Evolutionary conservation across 2,888 invertebrate genomes (phyloP), one percentile per base, ranked within the genome.

Genomic region (Plemyria rubiginata): DNA sequence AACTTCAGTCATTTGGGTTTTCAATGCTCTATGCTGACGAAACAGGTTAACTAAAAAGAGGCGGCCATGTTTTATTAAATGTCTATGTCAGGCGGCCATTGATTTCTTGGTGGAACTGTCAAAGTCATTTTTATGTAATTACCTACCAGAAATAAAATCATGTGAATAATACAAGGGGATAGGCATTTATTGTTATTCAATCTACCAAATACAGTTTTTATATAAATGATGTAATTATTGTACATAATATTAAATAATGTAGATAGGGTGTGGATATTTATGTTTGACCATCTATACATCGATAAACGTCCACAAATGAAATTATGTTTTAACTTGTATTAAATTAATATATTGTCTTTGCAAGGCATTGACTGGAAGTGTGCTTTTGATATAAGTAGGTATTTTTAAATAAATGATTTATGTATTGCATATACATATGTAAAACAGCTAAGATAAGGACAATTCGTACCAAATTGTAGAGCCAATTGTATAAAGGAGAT

Each of bases 11-110:
- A 32, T 32, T 41, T 4, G 1, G 13, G 4, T 5, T 43, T 43
- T 43, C 43, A 15, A 15, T 43, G 2, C 22, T 22, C 8, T 1
- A 0, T 7, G 8, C 2, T 15, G 43, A 15, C 15, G 7, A 43
- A 15, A 43, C 13, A 13, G 15, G 12, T 22, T 28, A 29, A 29
- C 29, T 12, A 7, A 29, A 8, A 4, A 7, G 0, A 5, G 4
- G 70, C 76, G 69, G 79, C 78, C 79, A 82, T 81, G 52, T 80
- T 81, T 69, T 46, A 65, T 67, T 49, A 61, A n/a, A 59, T 53
- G 40, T 59, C 52, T 53, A 48, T 46, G 52, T 53, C 46, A 48
- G 46, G 36, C 8, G 15, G 45, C 16, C n/a, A 1, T 28, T 22
- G 7, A 52, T 22, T 16, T 7, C 6, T 51, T 16, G 11, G 8